These are phyloP conservation scores for Rhinichthys klamathensis DNA, from an alignment of 2,113 vertebrate species.

Conservation along the genomic window DNA sequence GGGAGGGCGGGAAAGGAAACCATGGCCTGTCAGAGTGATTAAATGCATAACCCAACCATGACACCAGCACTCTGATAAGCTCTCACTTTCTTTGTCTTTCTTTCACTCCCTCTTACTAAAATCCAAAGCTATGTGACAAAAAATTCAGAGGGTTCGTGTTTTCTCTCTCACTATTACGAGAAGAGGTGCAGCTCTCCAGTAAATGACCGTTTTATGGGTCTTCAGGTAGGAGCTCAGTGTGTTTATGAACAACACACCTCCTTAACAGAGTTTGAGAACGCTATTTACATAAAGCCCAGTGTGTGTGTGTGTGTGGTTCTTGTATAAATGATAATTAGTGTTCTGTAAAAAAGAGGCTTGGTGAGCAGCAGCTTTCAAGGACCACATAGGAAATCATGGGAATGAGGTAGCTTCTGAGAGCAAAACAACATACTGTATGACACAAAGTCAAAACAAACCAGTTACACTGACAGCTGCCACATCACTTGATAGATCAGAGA, in stretches of 20 bases:
- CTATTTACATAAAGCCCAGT: conserved; percentile 68
- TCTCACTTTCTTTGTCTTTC: conserved; percentile 16
- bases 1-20: conserved; percentile 66
- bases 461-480: neutral
- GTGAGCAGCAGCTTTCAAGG: neutral
- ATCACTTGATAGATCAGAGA: neutral
- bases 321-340: conserved; percentile 20
- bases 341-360: conserved; percentile 10
- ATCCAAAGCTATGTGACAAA: conserved; percentile 14
- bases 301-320: conserved; percentile 31
- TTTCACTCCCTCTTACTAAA: neutral
- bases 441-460: neutral
- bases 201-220: conserved; percentile 40
- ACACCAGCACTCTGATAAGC: conserved; percentile 55
- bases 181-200: conserved; percentile 28
- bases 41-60: conserved; percentile 69
- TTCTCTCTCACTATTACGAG: neutral
- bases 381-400: neutral
- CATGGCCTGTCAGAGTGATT: conserved; percentile 65
- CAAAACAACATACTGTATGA: neutral
- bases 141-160: conserved; percentile 2
- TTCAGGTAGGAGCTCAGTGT: conserved; percentile 39
- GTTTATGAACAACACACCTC: conserved; percentile 64
- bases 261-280: conserved; percentile 68
- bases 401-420: neutral